These are phyloP conservation scores for Dolichotis patagonum DNA, from an alignment of 2,113 vertebrate genomes.

Conservation along the genomic window DNA sequence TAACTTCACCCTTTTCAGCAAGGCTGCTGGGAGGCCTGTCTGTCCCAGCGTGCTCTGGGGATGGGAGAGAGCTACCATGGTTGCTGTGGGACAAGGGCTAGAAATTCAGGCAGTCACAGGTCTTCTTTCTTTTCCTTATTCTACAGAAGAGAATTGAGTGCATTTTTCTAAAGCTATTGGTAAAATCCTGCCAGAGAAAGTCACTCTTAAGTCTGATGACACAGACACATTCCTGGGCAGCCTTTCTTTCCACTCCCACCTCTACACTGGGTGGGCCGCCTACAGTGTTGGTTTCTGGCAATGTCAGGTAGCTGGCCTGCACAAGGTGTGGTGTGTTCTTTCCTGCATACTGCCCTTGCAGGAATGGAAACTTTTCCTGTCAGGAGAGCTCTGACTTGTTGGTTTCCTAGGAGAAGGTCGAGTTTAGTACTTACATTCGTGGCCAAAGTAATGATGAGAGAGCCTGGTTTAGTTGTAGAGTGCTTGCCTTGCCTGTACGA, in stretches of 20 bases:
- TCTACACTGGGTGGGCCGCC: neutral
- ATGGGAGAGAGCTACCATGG: neutral
- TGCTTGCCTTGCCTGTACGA: neutral
- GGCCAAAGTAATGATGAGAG: constrained; percentile 5
- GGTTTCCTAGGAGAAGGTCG: constrained; percentile 57
- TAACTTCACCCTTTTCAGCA: constrained; percentile 15
- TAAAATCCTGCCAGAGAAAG: constrained; percentile 21
- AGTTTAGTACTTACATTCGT: constrained; percentile 3
- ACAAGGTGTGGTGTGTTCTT: neutral
- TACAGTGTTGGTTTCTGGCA: neutral
- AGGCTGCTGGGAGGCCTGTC: constrained; percentile 2
- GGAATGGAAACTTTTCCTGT: constrained; percentile 19
- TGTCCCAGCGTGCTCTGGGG: neutral
- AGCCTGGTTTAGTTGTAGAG: neutral
- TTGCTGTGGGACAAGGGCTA: neutral
- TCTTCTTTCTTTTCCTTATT: neutral
- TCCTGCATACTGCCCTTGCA: neutral
- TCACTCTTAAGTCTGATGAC: neutral
- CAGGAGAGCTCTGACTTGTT: constrained; percentile 23
- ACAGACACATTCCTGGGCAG: neutral
- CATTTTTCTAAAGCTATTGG: constrained; percentile 22
- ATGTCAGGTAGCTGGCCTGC: neutral
- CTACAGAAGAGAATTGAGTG: neutral
- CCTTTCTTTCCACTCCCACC: neutral
- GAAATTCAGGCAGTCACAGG: neutral